Percentiles rank a stretch among this genome's conserved stretches.
phyloP scores from a whole-genome alignment of 2,888 invertebrate genomes.

The Encarsia formosa region DNA sequence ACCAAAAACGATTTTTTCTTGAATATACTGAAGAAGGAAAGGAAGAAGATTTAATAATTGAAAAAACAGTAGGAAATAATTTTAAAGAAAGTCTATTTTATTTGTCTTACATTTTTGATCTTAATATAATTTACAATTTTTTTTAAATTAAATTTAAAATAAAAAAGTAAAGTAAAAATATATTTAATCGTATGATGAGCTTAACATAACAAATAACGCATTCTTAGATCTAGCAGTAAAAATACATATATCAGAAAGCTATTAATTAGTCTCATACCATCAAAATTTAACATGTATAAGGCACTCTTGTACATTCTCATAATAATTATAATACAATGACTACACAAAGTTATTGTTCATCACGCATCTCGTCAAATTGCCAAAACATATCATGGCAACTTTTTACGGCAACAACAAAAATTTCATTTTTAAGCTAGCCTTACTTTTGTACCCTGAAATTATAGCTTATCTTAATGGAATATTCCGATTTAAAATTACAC shows the following conservation, averaged over 20 bases:
- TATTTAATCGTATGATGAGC: slow-evolving; percentile 38
- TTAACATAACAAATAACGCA: slow-evolving; percentile 18
- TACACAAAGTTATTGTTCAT: slow-evolving; percentile 24
- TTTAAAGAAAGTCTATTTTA: slow-evolving; percentile 35
- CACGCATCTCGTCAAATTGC: neutral
- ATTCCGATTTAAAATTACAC: too few relatives aligned
- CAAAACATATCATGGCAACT: neutral
- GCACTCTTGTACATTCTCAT: slow-evolving; percentile 35
- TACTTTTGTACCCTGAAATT: too few relatives aligned
- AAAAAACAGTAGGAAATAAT: neutral
- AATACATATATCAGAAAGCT: slow-evolving; percentile 40
- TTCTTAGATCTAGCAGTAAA: slow-evolving; percentile 36
- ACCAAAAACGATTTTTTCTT: too few relatives aligned
- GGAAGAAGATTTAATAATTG: too few relatives aligned
- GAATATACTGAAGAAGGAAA: too few relatives aligned
- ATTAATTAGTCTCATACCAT: slow-evolving; percentile 31
- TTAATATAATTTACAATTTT: slow-evolving; percentile 49
- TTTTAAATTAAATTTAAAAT: slow-evolving; percentile 36
- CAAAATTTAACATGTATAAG: slow-evolving; percentile 27
- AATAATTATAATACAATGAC: slow-evolving; percentile 35
- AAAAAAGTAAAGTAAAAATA: slow-evolving; percentile 40
- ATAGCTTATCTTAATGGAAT: too few relatives aligned
- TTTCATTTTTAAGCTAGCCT: too few relatives aligned
- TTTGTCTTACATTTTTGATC: slow-evolving; percentile 38
- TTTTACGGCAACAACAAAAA: neutral